Percentiles rank a stretch among this genome's conserved stretches.
Evolutionary conservation across 2,113 vertebrate genomes (phyloP).

Genomic region (Butorides virescens): DNA sequence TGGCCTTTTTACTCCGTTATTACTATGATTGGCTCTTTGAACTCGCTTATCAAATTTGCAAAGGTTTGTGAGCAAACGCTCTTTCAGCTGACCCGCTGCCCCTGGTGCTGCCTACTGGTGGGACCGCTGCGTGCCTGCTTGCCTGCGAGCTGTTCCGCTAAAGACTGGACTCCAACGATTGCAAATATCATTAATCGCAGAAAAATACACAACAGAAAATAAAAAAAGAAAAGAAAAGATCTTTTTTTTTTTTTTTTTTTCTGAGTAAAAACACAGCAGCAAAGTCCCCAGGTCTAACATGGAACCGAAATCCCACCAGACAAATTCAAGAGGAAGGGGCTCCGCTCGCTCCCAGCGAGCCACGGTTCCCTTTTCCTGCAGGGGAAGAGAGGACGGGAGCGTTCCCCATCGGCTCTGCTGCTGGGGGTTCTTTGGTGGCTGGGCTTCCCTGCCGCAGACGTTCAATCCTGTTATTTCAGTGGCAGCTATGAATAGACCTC

Average conservation of each 20-base stretch:
- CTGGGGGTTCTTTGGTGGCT: background rate
- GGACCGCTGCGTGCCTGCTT: background rate
- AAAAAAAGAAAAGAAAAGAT: background rate
- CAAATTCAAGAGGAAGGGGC: background rate
- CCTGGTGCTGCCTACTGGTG: background rate
- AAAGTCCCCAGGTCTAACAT: background rate
- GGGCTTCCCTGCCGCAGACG: background rate
- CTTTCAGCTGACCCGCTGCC: background rate
- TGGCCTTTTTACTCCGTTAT: background rate
- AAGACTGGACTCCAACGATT: rapidly evolving
- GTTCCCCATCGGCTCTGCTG: background rate
- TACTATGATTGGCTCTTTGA: background rate
- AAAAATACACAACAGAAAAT: background rate
- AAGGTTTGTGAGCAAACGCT: background rate
- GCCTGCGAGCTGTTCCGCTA: background rate
- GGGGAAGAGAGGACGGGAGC: background rate
- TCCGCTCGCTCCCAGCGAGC: background rate
- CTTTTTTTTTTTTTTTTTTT: no score
- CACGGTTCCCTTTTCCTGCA: background rate
- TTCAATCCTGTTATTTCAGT: background rate
- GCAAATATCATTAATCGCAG: background rate
- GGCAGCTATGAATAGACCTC: background rate
- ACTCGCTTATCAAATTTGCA: background rate
- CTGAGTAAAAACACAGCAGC: background rate
- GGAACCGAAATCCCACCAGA: background rate